Base-by-base conservation (phyloP, 2,888 invertebrate genomes). In the Lutraria lutraria region DNA sequence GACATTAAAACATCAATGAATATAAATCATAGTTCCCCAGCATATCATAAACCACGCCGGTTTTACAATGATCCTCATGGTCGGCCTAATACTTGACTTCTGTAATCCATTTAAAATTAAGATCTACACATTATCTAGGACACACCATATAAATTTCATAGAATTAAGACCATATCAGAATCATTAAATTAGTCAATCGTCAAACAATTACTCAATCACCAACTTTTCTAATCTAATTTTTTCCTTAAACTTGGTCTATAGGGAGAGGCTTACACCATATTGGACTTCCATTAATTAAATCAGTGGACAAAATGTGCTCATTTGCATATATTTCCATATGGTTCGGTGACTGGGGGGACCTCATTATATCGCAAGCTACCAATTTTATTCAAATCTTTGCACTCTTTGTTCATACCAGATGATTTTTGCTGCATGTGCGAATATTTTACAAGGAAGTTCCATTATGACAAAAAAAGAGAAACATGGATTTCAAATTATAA, bases 301-400 rank as follows among this genome's bases (percentile, higher is more conserved):
- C 89, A 89, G 86, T 89, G 83, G 79, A 83, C 79, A 87, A 81
- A 84, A 85, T 87, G 53, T 63, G 52, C 84, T 68, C 86, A 89
- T 89, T 89, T 89, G 83, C 88, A 89, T 89, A 83, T 56, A 89
- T 89, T 87, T 87, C 89, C 89, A 89, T 87, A 89, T 68, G 86
- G 86, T 86, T 83, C 81, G 81, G 81, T 84, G 43, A 81, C 52
- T 43, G 8, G 15, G 21, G 25, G 25, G 52, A 19, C 19, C 21
- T 21, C 52, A n/a, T 15, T 81, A 25, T 25, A 25, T 34, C 25
- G 52, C 25, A 21, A 12, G 25, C 34, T 54, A 53, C 81, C 81
- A 81, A 81, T 29, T 54, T 81, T 81, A 81, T 29, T 81, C 81
- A 81, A 81, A 52, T 52, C 81, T 81, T 53, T 81, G 25, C 25